Conservation (phyloP, 2,888 invertebrate species). For the Ophraella communa region DNA sequence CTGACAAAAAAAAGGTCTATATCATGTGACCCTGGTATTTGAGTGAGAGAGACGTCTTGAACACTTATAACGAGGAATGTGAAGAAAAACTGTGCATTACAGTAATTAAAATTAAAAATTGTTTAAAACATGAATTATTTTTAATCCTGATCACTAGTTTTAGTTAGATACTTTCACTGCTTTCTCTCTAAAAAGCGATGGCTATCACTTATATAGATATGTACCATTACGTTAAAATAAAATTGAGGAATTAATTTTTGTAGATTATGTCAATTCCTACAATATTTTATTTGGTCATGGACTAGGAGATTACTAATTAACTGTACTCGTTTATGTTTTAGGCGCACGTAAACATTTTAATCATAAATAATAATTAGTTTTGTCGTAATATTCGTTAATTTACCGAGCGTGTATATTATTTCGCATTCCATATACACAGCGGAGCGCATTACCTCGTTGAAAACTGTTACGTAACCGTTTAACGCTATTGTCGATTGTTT, state of each 20-base stretch:
- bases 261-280: background rate
- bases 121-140: no score
- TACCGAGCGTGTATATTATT: background rate
- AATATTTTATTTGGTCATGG: background rate
- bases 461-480: background rate
- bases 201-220: background rate
- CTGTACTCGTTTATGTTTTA: background rate
- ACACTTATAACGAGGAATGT: no score
- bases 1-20: no score
- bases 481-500: slow-evolving; percentile 1
- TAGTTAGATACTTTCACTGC: background rate
- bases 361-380: background rate
- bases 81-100: no score
- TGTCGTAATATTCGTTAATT: background rate
- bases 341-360: background rate
- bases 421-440: background rate
- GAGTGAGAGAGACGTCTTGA: no score
- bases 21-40: no score
- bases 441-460: background rate
- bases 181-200: background rate
- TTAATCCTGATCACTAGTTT: background rate
- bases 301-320: background rate
- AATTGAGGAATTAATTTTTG: background rate
- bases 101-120: no score
- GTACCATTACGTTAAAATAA: background rate